Conservation (phyloP, 37 sponge, comb jelly and placozoan genomes). For the Spongilla lacustris region DNA sequence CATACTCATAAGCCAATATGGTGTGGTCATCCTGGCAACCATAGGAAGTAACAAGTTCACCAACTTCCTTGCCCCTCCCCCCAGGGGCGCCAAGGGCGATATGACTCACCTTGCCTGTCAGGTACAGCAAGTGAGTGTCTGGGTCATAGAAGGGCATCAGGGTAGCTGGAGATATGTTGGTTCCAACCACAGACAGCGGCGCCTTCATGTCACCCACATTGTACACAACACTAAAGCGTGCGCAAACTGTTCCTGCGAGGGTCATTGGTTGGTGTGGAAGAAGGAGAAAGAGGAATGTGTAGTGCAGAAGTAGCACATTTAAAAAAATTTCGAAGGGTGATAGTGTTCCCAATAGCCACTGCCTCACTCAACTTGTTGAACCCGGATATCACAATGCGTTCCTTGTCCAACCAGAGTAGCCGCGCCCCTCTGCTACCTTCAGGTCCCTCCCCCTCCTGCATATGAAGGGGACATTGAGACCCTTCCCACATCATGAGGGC, state of each 20-base stretch:
- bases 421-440: conserved; percentile 82
- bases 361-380: conserved; percentile 62
- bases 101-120: conserved; percentile 66
- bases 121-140: conserved; percentile 74
- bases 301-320: neutral
- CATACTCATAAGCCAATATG: conserved; percentile 69
- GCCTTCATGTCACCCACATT: conserved; percentile 7
- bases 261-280: neutral
- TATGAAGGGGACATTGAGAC: too few species aligned
- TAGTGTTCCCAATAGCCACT: neutral
- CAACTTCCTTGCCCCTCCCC: neutral
- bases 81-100: neutral
- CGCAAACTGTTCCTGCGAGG: conserved; percentile 56
- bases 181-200: conserved; percentile 2
- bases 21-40: conserved; percentile 66
- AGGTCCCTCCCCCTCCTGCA: conserved; percentile 69
- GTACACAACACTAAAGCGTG: conserved; percentile 56
- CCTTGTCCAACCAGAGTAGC: conserved; percentile 70
- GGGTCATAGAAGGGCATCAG: conserved; percentile 82
- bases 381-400: conserved; percentile 68
- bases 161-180: conserved; percentile 72
- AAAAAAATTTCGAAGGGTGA: too few species aligned
- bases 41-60: neutral
- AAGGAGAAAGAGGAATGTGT: neutral
- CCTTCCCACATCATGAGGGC: too few species aligned